Percentiles rank a stretch among this genome's conserved stretches.
These are phyloP conservation scores for Sebastes trivittatus DNA, from an alignment of 2,797 vertebrate genomes.

Conservation along the genomic window DNA sequence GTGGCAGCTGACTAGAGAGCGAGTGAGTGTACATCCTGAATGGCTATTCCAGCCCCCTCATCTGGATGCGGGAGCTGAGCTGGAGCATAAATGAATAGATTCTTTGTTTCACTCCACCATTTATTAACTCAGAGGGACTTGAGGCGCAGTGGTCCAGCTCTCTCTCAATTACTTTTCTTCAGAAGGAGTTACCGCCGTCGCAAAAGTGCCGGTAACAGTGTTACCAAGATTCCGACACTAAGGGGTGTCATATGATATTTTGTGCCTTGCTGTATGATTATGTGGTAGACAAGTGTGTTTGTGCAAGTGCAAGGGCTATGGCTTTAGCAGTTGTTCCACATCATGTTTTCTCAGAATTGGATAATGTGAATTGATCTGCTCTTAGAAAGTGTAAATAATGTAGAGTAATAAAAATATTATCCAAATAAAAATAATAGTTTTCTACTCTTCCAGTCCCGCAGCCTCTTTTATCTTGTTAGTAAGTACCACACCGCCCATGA, in stretches of 20 bases:
- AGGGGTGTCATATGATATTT: constrained; percentile 59
- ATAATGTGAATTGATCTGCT: neutral
- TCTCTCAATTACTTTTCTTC: constrained; percentile 57
- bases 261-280: constrained; percentile 43
- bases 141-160: constrained; percentile 44
- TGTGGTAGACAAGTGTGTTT: constrained; percentile 54
- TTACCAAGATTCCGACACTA: constrained; percentile 36
- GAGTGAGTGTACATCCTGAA: constrained; percentile 69
- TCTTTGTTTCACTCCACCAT: constrained; percentile 68
- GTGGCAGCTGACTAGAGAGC: constrained; percentile 64
- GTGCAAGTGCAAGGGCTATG: constrained; percentile 32
- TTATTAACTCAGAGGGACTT: constrained; percentile 72
- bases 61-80: constrained; percentile 72
- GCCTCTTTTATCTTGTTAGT: constrained; percentile 5
- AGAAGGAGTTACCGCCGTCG: constrained; percentile 40
- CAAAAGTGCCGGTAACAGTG: constrained; percentile 36
- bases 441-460: neutral
- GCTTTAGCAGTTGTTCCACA: constrained; percentile 45
- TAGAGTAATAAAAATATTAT: neutral
- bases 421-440: constrained; percentile 1
- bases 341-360: constrained; percentile 30
- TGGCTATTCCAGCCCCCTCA: constrained; percentile 73
- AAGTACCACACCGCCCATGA: constrained; percentile 14
- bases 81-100: constrained; percentile 72
- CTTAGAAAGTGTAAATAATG: neutral